Evolutionary conservation across 1,140 invertebrate genomes (phyloP), one percentile per base, ranked within the genome.

Genomic region (Globodera rostochiensis): DNA sequence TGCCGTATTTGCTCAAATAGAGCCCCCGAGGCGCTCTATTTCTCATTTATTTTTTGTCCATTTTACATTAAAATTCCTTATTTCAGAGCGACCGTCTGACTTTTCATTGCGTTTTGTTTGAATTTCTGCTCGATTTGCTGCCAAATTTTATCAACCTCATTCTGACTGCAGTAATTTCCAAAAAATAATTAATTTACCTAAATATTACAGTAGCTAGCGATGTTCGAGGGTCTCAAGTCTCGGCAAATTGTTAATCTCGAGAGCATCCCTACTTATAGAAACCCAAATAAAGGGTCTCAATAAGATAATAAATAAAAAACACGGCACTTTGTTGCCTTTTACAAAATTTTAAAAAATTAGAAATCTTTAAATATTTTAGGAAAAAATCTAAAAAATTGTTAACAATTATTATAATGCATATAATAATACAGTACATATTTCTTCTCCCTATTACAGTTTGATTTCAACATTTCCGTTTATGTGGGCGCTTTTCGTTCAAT

Each of bases 401-500:
- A 25, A 25, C 25, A 25, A 25, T 25, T 25, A 25, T 25, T 25
- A 25, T 25, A 25, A 25, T 25, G 25, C 0, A 25, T 25, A 25
- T 36, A 36, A 36, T 36, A 36, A 36, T 25, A 25, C 25, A 36
- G 36, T 36, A 57, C 21, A 77, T 67, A 19, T 66, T 8, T 11
- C n/a, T 66, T 46, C 76, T 15, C 45, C 11, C n/a, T 53, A 1
- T 11, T 19, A 53, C 50, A 21, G 36, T 73, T 80, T 73, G 57
- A 80, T 47, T 73, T 80, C 66, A 80, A 80, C 67, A 66, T 80
- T 25, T 80, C 79, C 36, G 66, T 73, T 36, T 80, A 80, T 47
- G 79, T 80, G 60, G 79, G 79, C 19, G 79, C 79, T 13, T 80
- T 80, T 74, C 79, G 79, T 66, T 80, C 79, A 64, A 47, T 80